A percentile compares a stretch with the other conserved stretches of the same genome.
Evolutionary conservation across 2,888 invertebrate species (phyloP).

Genomic region (Coremacera marginata): DNA sequence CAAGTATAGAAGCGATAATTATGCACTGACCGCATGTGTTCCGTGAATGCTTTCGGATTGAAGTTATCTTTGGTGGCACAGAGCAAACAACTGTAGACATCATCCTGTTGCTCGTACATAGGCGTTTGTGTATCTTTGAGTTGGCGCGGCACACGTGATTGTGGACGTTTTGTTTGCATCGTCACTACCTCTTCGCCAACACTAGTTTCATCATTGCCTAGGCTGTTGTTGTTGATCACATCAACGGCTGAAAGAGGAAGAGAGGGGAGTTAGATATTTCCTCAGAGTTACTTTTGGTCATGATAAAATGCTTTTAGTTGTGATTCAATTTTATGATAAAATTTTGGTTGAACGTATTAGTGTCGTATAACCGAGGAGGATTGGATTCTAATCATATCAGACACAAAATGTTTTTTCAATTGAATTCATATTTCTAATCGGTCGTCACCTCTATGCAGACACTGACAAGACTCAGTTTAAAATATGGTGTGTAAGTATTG

Average conservation of each 20-base stretch:
- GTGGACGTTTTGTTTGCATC: neutral
- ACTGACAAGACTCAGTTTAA: too few species aligned
- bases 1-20: conserved; percentile 78
- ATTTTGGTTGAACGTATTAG: too few species aligned
- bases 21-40: conserved; percentile 75
- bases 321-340: too few species aligned
- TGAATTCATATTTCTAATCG: too few species aligned
- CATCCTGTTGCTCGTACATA: conserved; percentile 41
- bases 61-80: conserved; percentile 41
- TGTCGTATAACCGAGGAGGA: too few species aligned
- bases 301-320: too few species aligned
- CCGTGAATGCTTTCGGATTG: conserved; percentile 74
- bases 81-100: conserved; percentile 46
- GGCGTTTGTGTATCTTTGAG: conserved; percentile 32
- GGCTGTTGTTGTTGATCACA: neutral
- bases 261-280: neutral
- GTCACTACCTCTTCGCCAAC: neutral
- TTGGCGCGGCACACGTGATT: conserved; percentile 9
- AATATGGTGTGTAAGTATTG: too few species aligned
- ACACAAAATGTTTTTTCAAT: too few species aligned
- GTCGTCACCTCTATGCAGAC: too few species aligned
- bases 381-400: too few species aligned
- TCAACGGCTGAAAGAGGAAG: neutral
- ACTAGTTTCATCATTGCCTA: neutral
- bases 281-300: too few species aligned